These are phyloP conservation scores for Acanthurus lineatus DNA, from an alignment of 2,797 vertebrate genomes.

Conservation along the genomic window DNA sequence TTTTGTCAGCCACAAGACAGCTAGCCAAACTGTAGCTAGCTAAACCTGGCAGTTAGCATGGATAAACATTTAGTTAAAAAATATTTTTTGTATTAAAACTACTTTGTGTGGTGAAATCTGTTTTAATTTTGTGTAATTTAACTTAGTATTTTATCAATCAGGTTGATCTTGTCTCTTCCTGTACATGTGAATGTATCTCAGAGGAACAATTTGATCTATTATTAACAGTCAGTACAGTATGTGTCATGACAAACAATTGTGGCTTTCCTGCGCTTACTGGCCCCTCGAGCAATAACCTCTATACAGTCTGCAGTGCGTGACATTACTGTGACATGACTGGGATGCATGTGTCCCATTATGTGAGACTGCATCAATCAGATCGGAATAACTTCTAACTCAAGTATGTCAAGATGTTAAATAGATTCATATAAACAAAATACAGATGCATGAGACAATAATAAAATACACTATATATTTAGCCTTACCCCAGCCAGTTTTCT, in stretches of 20 bases:
- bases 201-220: slow-evolving; percentile 10
- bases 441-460: not conserved
- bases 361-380: slow-evolving; percentile 18
- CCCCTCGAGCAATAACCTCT: slow-evolving; percentile 44
- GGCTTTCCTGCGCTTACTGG: slow-evolving; percentile 21
- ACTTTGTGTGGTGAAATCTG: too few species aligned
- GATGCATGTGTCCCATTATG: slow-evolving; percentile 32
- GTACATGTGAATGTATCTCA: slow-evolving; percentile 1
- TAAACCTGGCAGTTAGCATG: too few species aligned
- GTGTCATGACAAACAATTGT: slow-evolving; percentile 29
- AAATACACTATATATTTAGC: not conserved
- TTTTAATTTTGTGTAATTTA: not conserved
- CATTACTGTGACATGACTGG: slow-evolving; percentile 22
- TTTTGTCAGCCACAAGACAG: too few species aligned
- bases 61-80: not conserved
- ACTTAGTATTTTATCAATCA: not conserved
- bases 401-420: not conserved
- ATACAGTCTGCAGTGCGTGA: not conserved
- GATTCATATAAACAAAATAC: not conserved
- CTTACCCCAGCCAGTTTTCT: not conserved
- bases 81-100: not conserved
- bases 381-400: not conserved
- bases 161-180: slow-evolving; percentile 1
- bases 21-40: too few species aligned
- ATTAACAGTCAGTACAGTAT: slow-evolving; percentile 1